Conservation (phyloP, 2,888 invertebrate species). For the Carpatolechia fugitivella region DNA sequence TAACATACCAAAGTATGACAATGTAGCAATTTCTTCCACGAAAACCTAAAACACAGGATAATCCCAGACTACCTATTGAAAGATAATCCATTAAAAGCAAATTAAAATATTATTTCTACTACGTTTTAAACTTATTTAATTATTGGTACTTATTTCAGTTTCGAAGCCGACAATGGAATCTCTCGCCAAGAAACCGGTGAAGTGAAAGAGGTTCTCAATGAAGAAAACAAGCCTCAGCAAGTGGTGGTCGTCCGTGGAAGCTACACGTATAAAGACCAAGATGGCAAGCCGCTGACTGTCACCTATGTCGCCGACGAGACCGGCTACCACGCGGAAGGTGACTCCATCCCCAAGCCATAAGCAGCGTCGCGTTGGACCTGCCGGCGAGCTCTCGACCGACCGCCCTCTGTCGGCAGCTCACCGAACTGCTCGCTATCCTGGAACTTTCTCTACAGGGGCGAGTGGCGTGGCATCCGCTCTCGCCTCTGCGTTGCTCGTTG, state of each 20-base stretch:
- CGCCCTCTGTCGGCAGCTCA: constrained; percentile 16
- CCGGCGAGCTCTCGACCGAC: constrained; percentile 29
- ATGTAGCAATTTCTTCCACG: too few species aligned
- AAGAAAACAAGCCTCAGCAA: constrained; percentile 76
- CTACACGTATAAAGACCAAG: constrained; percentile 75
- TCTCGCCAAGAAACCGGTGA: constrained; percentile 70
- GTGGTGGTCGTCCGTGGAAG: constrained; percentile 80
- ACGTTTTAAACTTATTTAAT: too few species aligned
- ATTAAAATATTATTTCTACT: too few species aligned
- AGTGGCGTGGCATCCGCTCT: too few species aligned
- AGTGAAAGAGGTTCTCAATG: constrained; percentile 60
- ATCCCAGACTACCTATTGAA: too few species aligned
- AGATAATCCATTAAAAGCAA: too few species aligned
- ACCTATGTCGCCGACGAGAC: constrained; percentile 81
- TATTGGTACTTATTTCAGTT: constrained; percentile 54
- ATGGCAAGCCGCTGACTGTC: constrained; percentile 73
- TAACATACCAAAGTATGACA: too few species aligned
- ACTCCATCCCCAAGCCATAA: constrained; percentile 82
- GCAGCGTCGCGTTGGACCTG: too few species aligned
- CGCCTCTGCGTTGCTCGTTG: constrained; percentile 28
- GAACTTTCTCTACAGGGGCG: too few species aligned
- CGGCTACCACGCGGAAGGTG: constrained; percentile 81
- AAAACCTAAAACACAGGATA: too few species aligned
- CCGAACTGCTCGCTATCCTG: constrained; percentile 2
- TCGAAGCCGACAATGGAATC: constrained; percentile 80